phyloP scores from a whole-genome alignment of 2,888 invertebrate species.

The Sicus ferrugineus region DNA sequence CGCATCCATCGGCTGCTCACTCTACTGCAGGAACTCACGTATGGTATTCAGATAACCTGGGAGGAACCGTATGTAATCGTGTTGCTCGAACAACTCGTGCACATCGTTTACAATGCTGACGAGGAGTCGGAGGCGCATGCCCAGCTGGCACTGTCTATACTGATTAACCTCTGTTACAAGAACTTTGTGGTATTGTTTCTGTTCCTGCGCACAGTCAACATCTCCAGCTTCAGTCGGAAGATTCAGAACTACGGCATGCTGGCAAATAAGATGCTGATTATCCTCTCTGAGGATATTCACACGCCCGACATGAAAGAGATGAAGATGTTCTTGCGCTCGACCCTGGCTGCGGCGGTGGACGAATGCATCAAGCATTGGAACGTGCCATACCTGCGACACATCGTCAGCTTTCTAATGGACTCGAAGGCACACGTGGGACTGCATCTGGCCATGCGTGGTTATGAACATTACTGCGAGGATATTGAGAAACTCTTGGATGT shows the following conservation, averaged over 20 bases:
- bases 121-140: constrained; percentile 48
- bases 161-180: constrained; percentile 82
- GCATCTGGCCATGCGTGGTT: constrained; percentile 56
- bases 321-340: constrained; percentile 56
- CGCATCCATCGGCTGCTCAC: constrained; percentile 52
- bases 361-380: constrained; percentile 58
- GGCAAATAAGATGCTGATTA: constrained; percentile 61
- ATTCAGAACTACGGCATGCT: constrained; percentile 58
- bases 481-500: constrained; percentile 58
- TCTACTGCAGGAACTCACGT: constrained; percentile 73
- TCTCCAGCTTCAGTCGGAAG: constrained; percentile 56
- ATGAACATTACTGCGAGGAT: constrained; percentile 54
- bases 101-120: constrained; percentile 69
- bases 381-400: constrained; percentile 59
- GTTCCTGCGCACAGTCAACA: constrained; percentile 74
- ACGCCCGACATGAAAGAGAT: constrained; percentile 54
- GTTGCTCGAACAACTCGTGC: constrained; percentile 73
- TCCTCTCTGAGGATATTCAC: constrained; percentile 60
- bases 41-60: constrained; percentile 81
- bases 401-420: constrained; percentile 58
- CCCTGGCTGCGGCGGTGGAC: constrained; percentile 54
- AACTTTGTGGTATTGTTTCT: constrained; percentile 79
- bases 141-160: constrained; percentile 71
- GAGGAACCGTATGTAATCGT: constrained; percentile 78
- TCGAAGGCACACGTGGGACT: constrained; percentile 53